Evolutionary conservation across 1,140 invertebrate species (phyloP).

Genomic region (Drusus annulatus): DNA sequence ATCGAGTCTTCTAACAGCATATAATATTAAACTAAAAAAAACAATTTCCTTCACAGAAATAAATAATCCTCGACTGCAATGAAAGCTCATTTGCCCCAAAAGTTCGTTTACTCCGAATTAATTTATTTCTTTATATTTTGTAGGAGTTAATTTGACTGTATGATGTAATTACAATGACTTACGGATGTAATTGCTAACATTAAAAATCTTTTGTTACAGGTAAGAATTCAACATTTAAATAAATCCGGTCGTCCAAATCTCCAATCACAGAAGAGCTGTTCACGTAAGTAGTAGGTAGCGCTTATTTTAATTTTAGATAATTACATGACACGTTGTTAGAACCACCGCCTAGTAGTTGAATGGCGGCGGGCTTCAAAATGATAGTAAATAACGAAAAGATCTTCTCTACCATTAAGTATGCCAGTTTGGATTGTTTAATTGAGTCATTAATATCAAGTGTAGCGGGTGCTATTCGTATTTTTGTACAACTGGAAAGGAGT

Average conservation of each 20-base stretch:
- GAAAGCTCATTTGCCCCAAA: too few species aligned
- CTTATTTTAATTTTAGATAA: constrained; percentile 25
- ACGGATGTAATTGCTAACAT: too few species aligned
- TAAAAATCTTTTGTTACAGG: constrained; percentile 1
- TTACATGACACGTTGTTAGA: constrained; percentile 7
- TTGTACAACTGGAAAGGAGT: constrained; percentile 20
- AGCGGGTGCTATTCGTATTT: constrained; percentile 26
- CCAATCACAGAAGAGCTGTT: not conserved
- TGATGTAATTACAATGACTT: too few species aligned
- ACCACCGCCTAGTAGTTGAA: not conserved
- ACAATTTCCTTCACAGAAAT: too few species aligned
- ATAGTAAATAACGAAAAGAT: constrained; percentile 14
- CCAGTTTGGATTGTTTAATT: constrained; percentile 22
- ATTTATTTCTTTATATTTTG: too few species aligned
- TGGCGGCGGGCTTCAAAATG: not conserved
- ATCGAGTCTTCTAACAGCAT: too few species aligned
- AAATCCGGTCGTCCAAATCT: not conserved
- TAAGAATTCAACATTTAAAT: constrained; percentile 20
- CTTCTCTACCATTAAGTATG: constrained; percentile 1
- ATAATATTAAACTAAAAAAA: too few species aligned
- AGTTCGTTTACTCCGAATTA: too few species aligned
- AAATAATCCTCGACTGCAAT: too few species aligned
- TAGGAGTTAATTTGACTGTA: too few species aligned
- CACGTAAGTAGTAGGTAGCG: not conserved
- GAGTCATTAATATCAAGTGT: constrained; percentile 21